Base-by-base conservation (phyloP, 2,888 invertebrate species). In the Synanthedon myopaeformis region DNA sequence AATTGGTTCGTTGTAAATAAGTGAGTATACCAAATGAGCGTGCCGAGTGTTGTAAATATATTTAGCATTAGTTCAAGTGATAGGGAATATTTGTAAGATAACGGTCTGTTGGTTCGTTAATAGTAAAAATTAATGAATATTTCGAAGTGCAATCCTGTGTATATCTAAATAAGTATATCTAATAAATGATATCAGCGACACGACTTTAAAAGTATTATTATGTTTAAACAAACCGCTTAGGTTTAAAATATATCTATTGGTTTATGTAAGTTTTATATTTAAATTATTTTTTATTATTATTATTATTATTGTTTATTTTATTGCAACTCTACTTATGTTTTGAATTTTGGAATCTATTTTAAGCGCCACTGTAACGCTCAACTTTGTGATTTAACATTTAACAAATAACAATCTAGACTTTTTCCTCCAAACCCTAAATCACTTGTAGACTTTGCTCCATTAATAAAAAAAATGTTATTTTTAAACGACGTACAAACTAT, bases 151-250 rank as follows among this genome's bases (percentile, higher is more conserved):
- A 87, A 87, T 87, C 86, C 74, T 75, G 79, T 81, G 76, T 85
- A 79, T 79, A 81, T 74, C 73, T 85, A 85, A 82, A 82, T 17
- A 17, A 45, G 49, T 49, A 78, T 72, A n/a, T n/a, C n/a, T n/a
- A n/a, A n/a, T n/a, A 69, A 72, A 76, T 69, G 74, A 75, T 74
- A 71, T 35, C 10, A 35, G 70, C 68, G 76, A 74, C 73, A 85
- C 84, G 82, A 84, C 84, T 86, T 84, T 74, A 83, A 83, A 84
- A 87, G 87, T 87, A 87, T 87, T 87, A 87, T 85, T 87, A 86
- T 82, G 82, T 85, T 86, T 86, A 86, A 84, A 77, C 77, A 73
- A 82, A 85, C 87, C 87, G 80, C 71, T 67, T 72, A 80, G 86
- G 86, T 86, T 84, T 78, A 71, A 87, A 83, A 86, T 87, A 86